These are phyloP conservation scores for Salminus brasiliensis DNA, from an alignment of 2,113 vertebrate species.

Conservation along the genomic window DNA sequence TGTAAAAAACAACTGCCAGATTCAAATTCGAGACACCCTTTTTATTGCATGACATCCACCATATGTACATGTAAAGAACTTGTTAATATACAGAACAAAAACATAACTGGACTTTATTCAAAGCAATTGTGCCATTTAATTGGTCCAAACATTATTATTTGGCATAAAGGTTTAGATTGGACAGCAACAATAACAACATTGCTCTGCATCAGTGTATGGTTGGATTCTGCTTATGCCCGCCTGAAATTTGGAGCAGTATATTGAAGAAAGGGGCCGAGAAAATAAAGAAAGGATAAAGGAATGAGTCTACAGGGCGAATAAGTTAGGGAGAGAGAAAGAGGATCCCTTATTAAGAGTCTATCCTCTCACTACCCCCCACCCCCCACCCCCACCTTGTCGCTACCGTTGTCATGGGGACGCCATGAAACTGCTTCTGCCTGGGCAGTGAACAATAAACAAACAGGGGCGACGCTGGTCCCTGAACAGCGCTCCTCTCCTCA, in stretches of 20 bases:
- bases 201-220: neutral
- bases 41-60: no score
- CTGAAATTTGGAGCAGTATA: neutral
- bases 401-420: constrained; percentile 57
- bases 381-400: constrained; percentile 25
- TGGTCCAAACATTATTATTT: no score
- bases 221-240: neutral
- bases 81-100: no score
- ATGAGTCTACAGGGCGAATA: neutral
- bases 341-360: constrained; percentile 43
- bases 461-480: constrained; percentile 34
- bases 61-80: no score
- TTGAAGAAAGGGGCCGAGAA: neutral
- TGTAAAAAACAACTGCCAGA: no score
- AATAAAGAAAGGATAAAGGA: neutral
- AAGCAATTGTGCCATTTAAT: no score
- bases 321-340: constrained; percentile 17
- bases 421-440: constrained; percentile 43
- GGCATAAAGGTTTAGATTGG: no score
- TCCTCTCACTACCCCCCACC: no score
- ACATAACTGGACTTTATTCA: no score
- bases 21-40: no score
- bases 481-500: constrained; percentile 6
- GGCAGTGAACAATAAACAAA: constrained; percentile 56
- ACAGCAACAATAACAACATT: no score